phyloP scores from a whole-genome alignment of 2,113 vertebrate species.

The Erpornis zantholeuca region DNA sequence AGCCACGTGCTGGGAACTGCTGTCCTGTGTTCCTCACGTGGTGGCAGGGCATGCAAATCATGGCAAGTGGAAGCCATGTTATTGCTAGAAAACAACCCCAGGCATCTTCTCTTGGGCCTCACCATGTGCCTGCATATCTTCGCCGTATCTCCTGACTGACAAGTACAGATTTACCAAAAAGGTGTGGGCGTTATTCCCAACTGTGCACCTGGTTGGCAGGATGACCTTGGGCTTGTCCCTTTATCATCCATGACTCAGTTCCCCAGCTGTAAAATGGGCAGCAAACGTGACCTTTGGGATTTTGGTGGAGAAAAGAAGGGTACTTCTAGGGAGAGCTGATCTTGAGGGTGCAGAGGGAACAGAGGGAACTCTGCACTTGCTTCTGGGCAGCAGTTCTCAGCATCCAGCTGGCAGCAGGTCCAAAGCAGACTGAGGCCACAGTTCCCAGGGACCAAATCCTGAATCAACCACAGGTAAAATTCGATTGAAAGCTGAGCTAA shows the following conservation, averaged over 20 bases:
- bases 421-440: background rate
- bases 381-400: background rate
- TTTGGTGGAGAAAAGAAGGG: background rate
- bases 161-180: background rate
- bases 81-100: background rate
- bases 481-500: fast-evolving
- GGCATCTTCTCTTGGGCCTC: background rate
- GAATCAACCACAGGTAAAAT: background rate
- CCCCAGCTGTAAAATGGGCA: constrained; percentile 1
- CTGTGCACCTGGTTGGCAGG: background rate
- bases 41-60: background rate
- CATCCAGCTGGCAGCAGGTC: background rate
- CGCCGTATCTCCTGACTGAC: background rate
- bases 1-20: background rate
- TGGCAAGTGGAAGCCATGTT: background rate
- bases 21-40: fast-evolving
- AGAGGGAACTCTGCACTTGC: background rate
- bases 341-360: background rate
- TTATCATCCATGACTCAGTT: background rate
- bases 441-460: background rate
- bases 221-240: background rate
- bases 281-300: background rate
- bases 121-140: background rate
- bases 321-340: background rate
- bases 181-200: background rate